Percentiles rank a stretch among this genome's conserved stretches.
Evolutionary conservation across 2,888 invertebrate species (phyloP).

Genomic region (Drosophila mettleri): DNA sequence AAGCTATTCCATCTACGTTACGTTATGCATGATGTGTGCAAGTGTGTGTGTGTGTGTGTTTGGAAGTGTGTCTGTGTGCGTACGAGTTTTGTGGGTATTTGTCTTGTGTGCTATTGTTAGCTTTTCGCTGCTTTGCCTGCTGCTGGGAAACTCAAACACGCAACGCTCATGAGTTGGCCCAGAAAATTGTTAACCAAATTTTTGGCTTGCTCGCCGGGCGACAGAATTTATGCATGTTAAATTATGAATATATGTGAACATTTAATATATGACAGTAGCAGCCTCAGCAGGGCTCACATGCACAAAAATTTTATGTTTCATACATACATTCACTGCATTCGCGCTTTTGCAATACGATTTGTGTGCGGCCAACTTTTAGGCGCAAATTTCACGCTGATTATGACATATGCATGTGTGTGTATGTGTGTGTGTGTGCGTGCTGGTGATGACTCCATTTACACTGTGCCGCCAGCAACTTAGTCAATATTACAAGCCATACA

Average conservation of each 20-base stretch:
- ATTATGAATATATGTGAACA: constrained; percentile 54
- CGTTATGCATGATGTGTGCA: constrained; percentile 14
- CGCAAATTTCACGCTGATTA: constrained; percentile 65
- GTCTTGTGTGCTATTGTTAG: constrained; percentile 63
- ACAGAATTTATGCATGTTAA: constrained; percentile 71
- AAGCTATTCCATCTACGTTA: constrained; percentile 37
- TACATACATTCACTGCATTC: constrained; percentile 8
- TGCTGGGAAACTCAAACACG: constrained; percentile 71
- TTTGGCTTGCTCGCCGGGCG: constrained; percentile 59
- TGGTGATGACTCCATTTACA: constrained; percentile 47
- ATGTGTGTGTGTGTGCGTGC: constrained; percentile 16
- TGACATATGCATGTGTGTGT: constrained; percentile 26
- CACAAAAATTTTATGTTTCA: too few relatives aligned
- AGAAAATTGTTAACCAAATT: constrained; percentile 74
- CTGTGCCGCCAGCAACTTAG: constrained; percentile 34
- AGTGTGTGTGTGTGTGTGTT: constrained; percentile 14
- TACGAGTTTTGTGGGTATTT: constrained; percentile 49
- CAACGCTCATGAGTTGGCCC: constrained; percentile 65
- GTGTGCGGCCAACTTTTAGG: constrained; percentile 63
- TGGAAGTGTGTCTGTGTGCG: constrained; percentile 14
- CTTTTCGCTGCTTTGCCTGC: constrained; percentile 47
- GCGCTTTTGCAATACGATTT: constrained; percentile 34
- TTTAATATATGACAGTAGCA: constrained; percentile 37
- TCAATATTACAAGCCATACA: constrained; percentile 29
- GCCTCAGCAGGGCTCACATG: background rate